Evolutionary conservation across 2,888 invertebrate species (phyloP).

Genomic region (Athripsodes cinereus): DNA sequence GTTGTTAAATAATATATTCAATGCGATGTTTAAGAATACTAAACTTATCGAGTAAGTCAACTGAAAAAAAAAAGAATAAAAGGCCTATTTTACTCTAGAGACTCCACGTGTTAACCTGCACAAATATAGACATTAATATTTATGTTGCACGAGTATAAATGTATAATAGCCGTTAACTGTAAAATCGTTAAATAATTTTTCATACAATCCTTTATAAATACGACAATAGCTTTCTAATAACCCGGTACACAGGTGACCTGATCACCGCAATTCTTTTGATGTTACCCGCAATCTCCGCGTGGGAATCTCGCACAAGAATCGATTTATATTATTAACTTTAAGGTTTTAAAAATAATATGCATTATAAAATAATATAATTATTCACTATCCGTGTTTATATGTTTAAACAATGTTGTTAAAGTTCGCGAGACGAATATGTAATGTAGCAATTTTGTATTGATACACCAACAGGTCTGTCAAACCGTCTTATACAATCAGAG

Average conservation of each 20-base stretch:
- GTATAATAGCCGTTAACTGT: no score
- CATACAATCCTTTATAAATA: background rate
- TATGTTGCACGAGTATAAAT: no score
- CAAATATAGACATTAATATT: no score
- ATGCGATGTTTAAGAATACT: no score
- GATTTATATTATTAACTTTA: background rate
- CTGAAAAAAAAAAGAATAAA: no score
- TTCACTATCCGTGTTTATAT: background rate
- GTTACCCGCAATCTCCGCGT: constrained; percentile 8
- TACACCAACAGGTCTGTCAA: background rate
- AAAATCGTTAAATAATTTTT: no score
- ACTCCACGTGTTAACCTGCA: no score
- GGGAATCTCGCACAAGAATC: constrained; percentile 3
- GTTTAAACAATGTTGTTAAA: background rate
- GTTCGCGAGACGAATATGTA: constrained; percentile 14
- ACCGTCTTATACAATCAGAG: no score
- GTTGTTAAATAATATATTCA: no score
- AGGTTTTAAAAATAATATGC: background rate
- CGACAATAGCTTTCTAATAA: background rate
- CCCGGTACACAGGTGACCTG: background rate
- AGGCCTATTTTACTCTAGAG: no score
- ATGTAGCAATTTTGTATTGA: constrained; percentile 7
- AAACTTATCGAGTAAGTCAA: no score
- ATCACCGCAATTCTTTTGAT: constrained; percentile 3
- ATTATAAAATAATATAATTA: background rate